These are phyloP conservation scores for Coregonus clupeaformis DNA, from an alignment of 2,113 vertebrate species.

Conservation along the genomic window DNA sequence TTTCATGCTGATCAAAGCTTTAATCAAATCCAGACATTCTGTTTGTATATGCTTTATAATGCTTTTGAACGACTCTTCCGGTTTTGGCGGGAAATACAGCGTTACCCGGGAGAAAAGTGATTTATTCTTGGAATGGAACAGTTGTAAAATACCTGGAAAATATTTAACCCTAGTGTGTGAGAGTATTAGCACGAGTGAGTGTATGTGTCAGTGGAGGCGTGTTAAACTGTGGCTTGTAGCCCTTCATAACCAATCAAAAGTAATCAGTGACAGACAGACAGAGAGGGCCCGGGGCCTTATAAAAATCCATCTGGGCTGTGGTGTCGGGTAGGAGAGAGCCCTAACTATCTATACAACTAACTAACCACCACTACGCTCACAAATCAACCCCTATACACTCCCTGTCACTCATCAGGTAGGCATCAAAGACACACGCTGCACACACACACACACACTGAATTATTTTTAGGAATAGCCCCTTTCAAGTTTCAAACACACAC, in stretches of 20 bases:
- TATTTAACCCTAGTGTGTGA: background rate
- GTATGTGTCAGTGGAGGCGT: background rate
- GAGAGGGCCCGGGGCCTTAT: slow-evolving; percentile 57
- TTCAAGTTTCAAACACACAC: background rate
- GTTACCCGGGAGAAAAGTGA: too few species aligned
- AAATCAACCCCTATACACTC: background rate
- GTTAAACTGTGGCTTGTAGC: slow-evolving; percentile 6
- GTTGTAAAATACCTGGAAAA: too few species aligned
- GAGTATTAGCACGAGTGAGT: slow-evolving; percentile 45
- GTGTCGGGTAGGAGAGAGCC: background rate
- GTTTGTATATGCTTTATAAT: too few species aligned
- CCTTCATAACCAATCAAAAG: slow-evolving; percentile 49
- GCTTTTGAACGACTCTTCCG: too few species aligned
- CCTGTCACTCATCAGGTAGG: background rate
- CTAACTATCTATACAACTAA: background rate
- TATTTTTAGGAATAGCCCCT: too few species aligned
- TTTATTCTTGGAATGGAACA: too few species aligned
- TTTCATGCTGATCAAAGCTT: too few species aligned
- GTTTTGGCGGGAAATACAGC: too few species aligned
- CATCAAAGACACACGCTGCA: background rate
- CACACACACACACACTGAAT: too few species aligned
- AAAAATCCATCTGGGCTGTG: slow-evolving; percentile 62
- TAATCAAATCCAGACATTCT: too few species aligned
- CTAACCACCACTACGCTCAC: background rate
- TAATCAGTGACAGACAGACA: slow-evolving; percentile 37